A percentile compares a stretch with the other conserved stretches of the same genome.
Evolutionary conservation across 2,797 vertebrate species (phyloP).

Genomic region (Eulemur coronatus): DNA sequence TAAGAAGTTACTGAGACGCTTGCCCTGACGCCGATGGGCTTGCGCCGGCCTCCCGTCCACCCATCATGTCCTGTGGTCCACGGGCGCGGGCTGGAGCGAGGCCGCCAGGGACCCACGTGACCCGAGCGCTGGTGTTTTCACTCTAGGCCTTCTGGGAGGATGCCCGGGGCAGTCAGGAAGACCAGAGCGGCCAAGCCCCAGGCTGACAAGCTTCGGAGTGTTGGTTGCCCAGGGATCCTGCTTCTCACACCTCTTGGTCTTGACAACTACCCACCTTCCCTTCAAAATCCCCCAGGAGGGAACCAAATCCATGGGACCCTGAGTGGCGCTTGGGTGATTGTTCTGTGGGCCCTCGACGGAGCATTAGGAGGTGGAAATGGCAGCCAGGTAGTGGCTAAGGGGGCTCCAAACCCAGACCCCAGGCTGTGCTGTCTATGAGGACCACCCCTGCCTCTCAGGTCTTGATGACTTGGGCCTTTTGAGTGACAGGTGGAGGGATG

Average conservation of each 20-base stretch:
- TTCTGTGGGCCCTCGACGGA: accelerated
- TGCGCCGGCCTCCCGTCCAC: not conserved
- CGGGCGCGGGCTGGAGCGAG: not conserved
- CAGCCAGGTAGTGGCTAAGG: not conserved
- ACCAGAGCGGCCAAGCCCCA: not conserved
- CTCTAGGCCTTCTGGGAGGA: not conserved
- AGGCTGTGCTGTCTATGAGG: accelerated
- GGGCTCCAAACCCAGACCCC: not conserved
- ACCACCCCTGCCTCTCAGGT: accelerated
- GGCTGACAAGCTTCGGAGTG: accelerated
- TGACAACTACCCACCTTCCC: not conserved
- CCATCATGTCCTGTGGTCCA: not conserved
- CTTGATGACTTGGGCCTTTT: not conserved
- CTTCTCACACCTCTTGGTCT: not conserved
- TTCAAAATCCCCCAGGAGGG: not conserved
- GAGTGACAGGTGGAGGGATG: not conserved
- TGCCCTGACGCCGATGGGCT: not conserved
- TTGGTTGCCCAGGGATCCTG: accelerated
- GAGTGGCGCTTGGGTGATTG: not conserved
- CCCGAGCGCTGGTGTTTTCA: not conserved
- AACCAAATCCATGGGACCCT: not conserved
- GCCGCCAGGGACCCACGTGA: not conserved
- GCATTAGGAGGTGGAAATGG: too few relatives aligned
- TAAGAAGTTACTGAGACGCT: not conserved
- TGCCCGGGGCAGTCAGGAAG: accelerated